These are phyloP conservation scores for Ceratoteleas bidentatus DNA, from an alignment of 1,140 invertebrate species.

Conservation along the genomic window DNA sequence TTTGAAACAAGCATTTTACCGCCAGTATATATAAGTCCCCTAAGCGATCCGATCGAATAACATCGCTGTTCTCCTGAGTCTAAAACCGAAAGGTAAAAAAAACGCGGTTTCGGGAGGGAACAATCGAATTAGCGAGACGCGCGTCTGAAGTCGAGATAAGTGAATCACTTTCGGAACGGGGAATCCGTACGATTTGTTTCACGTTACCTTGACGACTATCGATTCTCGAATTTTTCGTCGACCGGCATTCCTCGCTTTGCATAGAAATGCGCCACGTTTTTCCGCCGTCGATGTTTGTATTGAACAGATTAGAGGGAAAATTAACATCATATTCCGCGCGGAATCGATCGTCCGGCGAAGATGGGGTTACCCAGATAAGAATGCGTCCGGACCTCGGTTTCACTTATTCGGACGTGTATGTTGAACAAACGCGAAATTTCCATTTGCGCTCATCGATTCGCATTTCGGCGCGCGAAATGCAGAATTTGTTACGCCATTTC, in stretches of 20 bases:
- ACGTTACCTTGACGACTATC: conserved; percentile 51
- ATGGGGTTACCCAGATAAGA: conserved; percentile 16
- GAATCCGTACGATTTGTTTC: conserved; percentile 45
- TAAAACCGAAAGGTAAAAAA: no score
- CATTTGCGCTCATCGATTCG: no score
- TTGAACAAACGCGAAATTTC: background rate
- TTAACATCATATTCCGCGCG: conserved; percentile 3
- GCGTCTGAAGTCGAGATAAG: background rate
- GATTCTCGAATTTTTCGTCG: conserved; percentile 48
- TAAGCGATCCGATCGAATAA: no score
- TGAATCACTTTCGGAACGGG: conserved; percentile 18
- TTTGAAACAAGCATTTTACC: no score
- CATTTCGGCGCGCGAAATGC: no score
- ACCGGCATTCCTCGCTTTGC: conserved; percentile 15
- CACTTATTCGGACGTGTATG: background rate
- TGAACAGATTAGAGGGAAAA: conserved; percentile 20
- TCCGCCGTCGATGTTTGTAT: conserved; percentile 15
- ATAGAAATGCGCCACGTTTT: conserved; percentile 21
- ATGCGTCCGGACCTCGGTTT: background rate
- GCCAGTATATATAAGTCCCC: no score
- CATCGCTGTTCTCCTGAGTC: no score
- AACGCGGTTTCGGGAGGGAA: no score
- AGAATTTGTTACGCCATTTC: no score
- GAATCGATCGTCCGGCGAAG: conserved; percentile 25
- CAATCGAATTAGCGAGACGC: background rate